A percentile compares a stretch with the other conserved stretches of the same genome.
Conservation (phyloP, 2,113 vertebrate genomes). For the Oenanthe melanoleuca region DNA sequence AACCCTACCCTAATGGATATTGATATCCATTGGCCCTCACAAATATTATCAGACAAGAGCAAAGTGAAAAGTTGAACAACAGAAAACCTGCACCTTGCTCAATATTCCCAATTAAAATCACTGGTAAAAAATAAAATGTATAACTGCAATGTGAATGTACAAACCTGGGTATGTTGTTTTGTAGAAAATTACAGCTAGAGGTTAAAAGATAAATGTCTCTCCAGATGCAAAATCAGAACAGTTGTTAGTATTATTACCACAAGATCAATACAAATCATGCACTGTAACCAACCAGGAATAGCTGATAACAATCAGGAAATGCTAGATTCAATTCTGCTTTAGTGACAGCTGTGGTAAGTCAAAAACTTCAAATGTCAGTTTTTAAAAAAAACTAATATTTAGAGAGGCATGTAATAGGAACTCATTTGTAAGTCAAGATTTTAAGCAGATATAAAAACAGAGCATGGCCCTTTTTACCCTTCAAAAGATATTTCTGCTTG, state of each 20-base stretch:
- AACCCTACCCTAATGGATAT: neutral
- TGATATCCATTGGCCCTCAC: neutral
- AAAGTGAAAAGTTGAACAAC: neutral
- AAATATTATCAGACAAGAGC: neutral
- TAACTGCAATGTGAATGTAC: neutral
- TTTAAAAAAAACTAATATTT: neutral
- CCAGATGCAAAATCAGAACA: slow-evolving; percentile 41
- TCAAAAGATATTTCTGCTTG: neutral
- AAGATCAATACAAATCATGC: slow-evolving; percentile 69
- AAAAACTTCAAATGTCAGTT: slow-evolving; percentile 38
- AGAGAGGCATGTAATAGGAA: slow-evolving; percentile 3
- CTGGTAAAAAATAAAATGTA: neutral
- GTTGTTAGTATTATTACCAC: slow-evolving; percentile 55
- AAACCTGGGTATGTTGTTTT: slow-evolving; percentile 21
- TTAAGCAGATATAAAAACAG: neutral
- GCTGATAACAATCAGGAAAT: slow-evolving; percentile 53
- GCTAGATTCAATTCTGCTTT: slow-evolving; percentile 60
- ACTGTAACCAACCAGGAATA: slow-evolving; percentile 49
- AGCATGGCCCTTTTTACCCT: neutral
- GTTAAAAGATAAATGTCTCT: slow-evolving; percentile 54
- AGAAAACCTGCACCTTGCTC: neutral
- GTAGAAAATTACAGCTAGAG: slow-evolving; percentile 41
- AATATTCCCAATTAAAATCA: slow-evolving; percentile 10
- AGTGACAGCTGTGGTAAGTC: slow-evolving; percentile 41
- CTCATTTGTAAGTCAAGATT: slow-evolving; percentile 2